Percentiles rank a stretch among this genome's conserved stretches.
phyloP scores from a whole-genome alignment of 2,797 vertebrate genomes.

The Sternotherus odoratus region DNA sequence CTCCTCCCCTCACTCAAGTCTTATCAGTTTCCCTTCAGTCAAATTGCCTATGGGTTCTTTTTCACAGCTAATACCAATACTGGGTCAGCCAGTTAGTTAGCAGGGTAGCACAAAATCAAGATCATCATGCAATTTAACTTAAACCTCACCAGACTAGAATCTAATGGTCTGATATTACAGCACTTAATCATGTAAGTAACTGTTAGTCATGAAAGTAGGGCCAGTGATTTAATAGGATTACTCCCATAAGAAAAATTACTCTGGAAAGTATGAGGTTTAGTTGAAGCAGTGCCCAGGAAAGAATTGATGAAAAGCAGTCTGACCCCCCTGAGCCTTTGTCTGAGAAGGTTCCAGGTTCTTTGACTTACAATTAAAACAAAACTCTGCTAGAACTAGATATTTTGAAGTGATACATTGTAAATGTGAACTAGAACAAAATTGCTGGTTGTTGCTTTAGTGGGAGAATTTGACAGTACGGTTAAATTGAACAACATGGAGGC shows the following conservation, averaged over 20 bases:
- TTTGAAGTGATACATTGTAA: background rate
- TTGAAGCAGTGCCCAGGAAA: background rate
- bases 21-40: conserved; percentile 10
- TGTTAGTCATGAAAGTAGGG: background rate
- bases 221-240: background rate
- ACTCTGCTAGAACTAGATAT: background rate
- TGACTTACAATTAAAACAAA: background rate
- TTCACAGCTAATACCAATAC: background rate
- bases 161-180: background rate
- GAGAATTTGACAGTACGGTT: background rate
- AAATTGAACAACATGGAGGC: background rate
- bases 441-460: accelerated
- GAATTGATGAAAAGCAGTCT: background rate
- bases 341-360: background rate
- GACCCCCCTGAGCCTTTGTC: background rate
- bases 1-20: background rate
- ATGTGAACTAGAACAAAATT: background rate
- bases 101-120: background rate
- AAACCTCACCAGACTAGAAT: background rate
- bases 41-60: background rate
- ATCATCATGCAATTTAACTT: background rate
- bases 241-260: background rate
- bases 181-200: background rate
- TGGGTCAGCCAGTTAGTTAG: background rate
- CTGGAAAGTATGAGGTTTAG: background rate